A percentile compares a stretch with the other conserved stretches of the same genome.
phyloP scores from a whole-genome alignment of 2,113 vertebrate species.

The Indicator maculatus region DNA sequence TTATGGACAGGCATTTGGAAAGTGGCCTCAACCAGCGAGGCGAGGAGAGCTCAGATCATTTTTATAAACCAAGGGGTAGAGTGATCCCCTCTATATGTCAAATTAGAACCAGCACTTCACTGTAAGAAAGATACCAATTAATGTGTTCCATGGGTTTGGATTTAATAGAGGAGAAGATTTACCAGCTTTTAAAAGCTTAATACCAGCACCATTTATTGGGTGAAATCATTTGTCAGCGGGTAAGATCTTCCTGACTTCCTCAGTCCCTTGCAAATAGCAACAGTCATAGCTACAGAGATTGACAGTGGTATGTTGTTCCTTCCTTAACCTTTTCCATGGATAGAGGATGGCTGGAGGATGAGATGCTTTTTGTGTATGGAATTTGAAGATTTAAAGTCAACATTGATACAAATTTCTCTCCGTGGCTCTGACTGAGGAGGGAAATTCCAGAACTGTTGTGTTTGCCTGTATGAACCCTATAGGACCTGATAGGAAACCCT shows the following conservation, averaged over 20 bases:
- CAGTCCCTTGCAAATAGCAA: conserved; percentile 4
- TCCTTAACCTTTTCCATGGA: neutral
- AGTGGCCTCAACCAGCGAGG: conserved; percentile 7
- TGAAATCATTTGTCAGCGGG: conserved; percentile 65
- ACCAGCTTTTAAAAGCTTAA: conserved; percentile 76
- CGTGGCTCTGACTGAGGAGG: neutral
- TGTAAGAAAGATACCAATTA: conserved; percentile 77
- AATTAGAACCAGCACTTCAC: conserved; percentile 69
- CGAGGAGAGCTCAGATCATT: conserved; percentile 48
- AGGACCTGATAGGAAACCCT: neutral
- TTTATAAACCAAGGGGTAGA: conserved; percentile 63
- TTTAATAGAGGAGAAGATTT: conserved; percentile 80
- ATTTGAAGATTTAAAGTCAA: neutral
- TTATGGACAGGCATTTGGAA: conserved; percentile 61
- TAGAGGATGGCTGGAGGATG: neutral
- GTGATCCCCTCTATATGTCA: conserved; percentile 64
- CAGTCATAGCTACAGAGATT: neutral
- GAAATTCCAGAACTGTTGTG: neutral
- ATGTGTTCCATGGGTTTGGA: conserved; percentile 47
- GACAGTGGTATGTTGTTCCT: neutral
- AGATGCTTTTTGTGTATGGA: neutral
- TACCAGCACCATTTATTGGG: conserved; percentile 13
- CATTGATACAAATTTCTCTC: neutral
- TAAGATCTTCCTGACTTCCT: conserved; percentile 21
- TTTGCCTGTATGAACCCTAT: neutral